phyloP scores from a whole-genome alignment of 2,113 vertebrate species.

The Ovibos moschatus region DNA sequence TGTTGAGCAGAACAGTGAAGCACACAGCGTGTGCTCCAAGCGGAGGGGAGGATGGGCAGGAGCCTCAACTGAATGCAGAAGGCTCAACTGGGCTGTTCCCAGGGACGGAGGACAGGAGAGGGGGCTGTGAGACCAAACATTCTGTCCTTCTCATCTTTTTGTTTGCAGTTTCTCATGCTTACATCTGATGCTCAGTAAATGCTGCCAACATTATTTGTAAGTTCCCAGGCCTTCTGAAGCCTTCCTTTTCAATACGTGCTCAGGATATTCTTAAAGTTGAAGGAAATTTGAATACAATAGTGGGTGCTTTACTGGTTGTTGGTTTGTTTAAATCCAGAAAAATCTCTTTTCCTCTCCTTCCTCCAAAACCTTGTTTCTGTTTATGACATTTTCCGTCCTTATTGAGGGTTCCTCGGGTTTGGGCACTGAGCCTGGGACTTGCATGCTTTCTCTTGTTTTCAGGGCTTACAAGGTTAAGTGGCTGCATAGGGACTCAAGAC shows the following conservation, averaged over 20 bases:
- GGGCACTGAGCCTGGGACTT: fast-evolving
- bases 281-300: background rate
- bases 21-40: background rate
- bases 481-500: fast-evolving
- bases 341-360: background rate
- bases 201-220: background rate
- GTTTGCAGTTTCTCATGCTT: background rate
- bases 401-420: background rate
- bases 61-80: background rate
- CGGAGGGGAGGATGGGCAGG: background rate
- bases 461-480: background rate
- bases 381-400: background rate
- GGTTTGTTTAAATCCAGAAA: background rate
- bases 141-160: no score
- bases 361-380: background rate
- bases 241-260: background rate
- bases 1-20: background rate
- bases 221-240: background rate
- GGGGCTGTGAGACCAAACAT: background rate
- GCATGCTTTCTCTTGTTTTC: background rate
- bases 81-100: background rate
- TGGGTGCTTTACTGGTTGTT: background rate
- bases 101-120: background rate
- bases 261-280: background rate
- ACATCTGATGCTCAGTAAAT: background rate